These are phyloP conservation scores for Serinus canaria DNA, from an alignment of 2,113 vertebrate species.

Conservation along the genomic window DNA sequence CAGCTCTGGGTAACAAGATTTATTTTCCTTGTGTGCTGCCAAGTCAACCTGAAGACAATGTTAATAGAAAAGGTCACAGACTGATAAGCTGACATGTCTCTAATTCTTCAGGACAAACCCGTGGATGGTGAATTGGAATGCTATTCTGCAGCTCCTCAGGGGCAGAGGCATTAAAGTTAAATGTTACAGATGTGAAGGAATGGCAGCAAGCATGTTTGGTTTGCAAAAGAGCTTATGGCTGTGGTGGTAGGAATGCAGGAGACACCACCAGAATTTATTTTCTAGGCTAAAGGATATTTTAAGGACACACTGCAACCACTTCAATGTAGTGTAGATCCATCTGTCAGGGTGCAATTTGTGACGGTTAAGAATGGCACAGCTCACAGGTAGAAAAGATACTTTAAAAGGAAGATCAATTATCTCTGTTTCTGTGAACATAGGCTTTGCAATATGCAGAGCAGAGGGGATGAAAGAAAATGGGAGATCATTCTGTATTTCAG, in stretches of 20 bases:
- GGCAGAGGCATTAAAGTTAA: conserved; percentile 71
- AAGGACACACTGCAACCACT: background rate
- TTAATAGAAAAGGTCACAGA: conserved; percentile 75
- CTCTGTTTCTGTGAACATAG: background rate
- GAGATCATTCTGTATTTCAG: background rate
- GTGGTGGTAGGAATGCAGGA: conserved; percentile 7
- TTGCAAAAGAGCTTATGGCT: conserved; percentile 50
- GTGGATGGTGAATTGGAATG: conserved; percentile 36
- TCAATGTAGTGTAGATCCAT: background rate
- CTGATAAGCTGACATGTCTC: conserved; percentile 64
- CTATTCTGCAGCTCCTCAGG: conserved; percentile 56
- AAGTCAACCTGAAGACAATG: conserved; percentile 68
- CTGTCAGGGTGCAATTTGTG: background rate
- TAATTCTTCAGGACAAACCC: conserved; percentile 64
- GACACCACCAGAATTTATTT: conserved; percentile 52
- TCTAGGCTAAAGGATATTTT: conserved; percentile 50
- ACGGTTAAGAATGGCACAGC: background rate
- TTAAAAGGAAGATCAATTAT: background rate
- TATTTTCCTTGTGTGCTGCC: conserved; percentile 63
- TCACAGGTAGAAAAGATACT: background rate
- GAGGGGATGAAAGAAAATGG: background rate
- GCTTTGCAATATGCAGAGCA: background rate
- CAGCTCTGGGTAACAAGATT: conserved; percentile 56
- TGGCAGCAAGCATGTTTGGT: conserved; percentile 43
- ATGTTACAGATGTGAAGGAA: conserved; percentile 68